These are phyloP conservation scores for Orthosia cruda DNA, from an alignment of 2,888 invertebrate species.

Conservation along the genomic window DNA sequence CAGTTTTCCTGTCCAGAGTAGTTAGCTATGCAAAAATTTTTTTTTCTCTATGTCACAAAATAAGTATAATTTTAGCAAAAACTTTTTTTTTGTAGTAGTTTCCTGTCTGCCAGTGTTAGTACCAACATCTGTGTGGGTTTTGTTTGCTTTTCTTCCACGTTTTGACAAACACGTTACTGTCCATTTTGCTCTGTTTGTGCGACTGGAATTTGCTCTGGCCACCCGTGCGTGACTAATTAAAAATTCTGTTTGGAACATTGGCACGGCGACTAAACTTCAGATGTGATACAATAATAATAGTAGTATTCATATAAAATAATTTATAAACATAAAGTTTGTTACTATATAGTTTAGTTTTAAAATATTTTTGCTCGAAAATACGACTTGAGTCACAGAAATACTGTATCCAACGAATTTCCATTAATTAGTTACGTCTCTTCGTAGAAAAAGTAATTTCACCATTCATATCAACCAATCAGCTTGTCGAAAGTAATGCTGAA, in stretches of 20 bases:
- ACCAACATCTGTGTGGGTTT: constrained; percentile 9
- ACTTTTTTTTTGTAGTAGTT: not conserved
- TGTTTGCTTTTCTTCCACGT: constrained; percentile 14
- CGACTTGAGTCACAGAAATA: constrained; percentile 2
- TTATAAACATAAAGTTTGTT: not conserved
- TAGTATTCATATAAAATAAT: not conserved
- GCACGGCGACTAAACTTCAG: constrained; percentile 5
- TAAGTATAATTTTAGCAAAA: not conserved
- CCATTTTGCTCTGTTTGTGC: constrained; percentile 30
- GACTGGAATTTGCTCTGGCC: constrained; percentile 26
- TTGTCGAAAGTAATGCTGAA: constrained; percentile 18
- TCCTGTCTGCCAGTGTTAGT: not conserved
- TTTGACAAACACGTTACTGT: constrained; percentile 32
- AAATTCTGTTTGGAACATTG: constrained; percentile 26
- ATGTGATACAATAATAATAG: not conserved
- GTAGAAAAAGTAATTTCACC: constrained; percentile 29
- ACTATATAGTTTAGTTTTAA: not conserved
- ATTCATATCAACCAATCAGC: constrained; percentile 4
- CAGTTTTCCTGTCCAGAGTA: not conserved
- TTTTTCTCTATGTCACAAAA: not conserved
- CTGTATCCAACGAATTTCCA: not conserved
- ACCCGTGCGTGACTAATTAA: constrained; percentile 39
- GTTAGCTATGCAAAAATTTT: not conserved
- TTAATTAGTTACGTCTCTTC: not conserved
- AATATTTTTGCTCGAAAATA: not conserved